Conservation (phyloP, 1,140 invertebrate genomes). For the Dryas iulia region DNA sequence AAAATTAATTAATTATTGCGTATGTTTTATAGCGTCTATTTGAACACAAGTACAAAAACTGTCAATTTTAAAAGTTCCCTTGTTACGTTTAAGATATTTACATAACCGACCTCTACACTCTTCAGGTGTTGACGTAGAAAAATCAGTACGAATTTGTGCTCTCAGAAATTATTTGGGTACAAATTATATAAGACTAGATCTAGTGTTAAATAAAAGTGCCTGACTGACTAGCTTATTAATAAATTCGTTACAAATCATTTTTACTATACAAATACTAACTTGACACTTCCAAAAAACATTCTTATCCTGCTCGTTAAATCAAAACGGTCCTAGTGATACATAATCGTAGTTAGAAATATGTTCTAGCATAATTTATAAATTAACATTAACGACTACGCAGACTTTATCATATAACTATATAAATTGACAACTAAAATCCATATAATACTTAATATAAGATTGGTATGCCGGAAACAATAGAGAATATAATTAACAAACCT, state of each 20-base stretch:
- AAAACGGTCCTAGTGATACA: slow-evolving; percentile 46
- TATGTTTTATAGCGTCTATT: not conserved
- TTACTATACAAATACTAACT: slow-evolving; percentile 21
- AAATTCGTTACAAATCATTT: slow-evolving; percentile 37
- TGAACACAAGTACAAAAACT: not conserved
- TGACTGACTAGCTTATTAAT: slow-evolving; percentile 38
- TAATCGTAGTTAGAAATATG: slow-evolving; percentile 43
- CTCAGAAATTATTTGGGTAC: slow-evolving; percentile 7
- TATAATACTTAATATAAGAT: slow-evolving; percentile 39
- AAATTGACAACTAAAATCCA: slow-evolving; percentile 70
- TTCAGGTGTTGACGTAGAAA: slow-evolving; percentile 9
- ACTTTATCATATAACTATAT: slow-evolving; percentile 62
- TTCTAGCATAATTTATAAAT: slow-evolving; percentile 65
- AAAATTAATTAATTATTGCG: not conserved
- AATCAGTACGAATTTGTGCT: slow-evolving; percentile 21
- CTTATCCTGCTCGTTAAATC: slow-evolving; percentile 19
- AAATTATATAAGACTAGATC: slow-evolving; percentile 18
- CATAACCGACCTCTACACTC: slow-evolving; percentile 21
- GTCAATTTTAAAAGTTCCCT: slow-evolving; percentile 11
- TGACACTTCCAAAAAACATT: slow-evolving; percentile 10
- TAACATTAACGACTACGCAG: slow-evolving; percentile 65
- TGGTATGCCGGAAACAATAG: slow-evolving; percentile 34
- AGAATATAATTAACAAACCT: slow-evolving; percentile 42
- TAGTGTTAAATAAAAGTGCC: slow-evolving; percentile 25
- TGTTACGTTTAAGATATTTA: slow-evolving; percentile 32